Base-by-base conservation (phyloP, 2,797 vertebrate genomes). In the Macroramphosus scolopax region DNA sequence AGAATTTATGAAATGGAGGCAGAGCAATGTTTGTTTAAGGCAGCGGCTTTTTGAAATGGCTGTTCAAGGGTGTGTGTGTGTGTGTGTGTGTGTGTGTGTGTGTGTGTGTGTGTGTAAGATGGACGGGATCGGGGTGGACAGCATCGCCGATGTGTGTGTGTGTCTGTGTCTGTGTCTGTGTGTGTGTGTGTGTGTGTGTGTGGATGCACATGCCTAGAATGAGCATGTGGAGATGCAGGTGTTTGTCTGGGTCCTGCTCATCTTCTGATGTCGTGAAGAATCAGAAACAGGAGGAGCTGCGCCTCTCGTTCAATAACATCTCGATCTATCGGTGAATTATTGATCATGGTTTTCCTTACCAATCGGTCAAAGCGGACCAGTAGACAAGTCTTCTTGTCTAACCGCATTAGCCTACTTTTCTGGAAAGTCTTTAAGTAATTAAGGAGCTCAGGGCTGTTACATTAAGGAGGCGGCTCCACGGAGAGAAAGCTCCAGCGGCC, bases 1-100 rank as follows among this genome's bases (percentile, higher is more conserved):
- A 87, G 75, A 84, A 89, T 89, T 87, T 61, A 88, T 87, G 80
- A 89, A 76, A 81, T 72, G 63, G 76, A 80, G 68, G 78, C 56
- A 75, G 78, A 61, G 75, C 50, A 20, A 49, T 85, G 82, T 88
- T 88, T 87, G 83, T 89, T 88, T 87, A 82, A 84, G 81, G 59
- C 72, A 37, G 66, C 44, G 20, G 62, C 64, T 69, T 37, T 66
- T 46, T 63, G 39, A 78, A 77, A 76, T 58, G 74, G 63, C 62
- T 74, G 72, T 67, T 83, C 69, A 61, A 55, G 59, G 49, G 36
- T 69, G 67, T 72, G 41, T 13, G n/a, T 54, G 49, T 65, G 73
- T 51, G 42, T 3, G 16, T 17, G 26, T 50, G 69, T 25, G 17
- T 17, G 4, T n/a, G n/a, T n/a, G n/a, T n/a, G n/a, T n/a, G n/a